Conservation (phyloP, 2,797 vertebrate species). For the Cuniculus paca region DNA sequence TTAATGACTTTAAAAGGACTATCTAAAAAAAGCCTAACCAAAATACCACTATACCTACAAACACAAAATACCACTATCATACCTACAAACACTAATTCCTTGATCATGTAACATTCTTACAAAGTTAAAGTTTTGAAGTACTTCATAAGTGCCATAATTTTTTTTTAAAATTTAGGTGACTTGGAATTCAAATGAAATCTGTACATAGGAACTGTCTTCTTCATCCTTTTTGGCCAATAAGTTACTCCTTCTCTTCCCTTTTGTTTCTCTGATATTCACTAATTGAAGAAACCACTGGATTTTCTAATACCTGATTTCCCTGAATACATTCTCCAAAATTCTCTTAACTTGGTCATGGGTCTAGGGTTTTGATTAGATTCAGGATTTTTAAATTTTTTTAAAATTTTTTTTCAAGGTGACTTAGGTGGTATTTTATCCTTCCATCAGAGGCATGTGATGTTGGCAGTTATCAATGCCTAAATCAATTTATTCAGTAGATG, state of each 20-base stretch:
- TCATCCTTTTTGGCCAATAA: neutral
- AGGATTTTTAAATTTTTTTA: neutral
- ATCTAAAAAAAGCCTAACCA: neutral
- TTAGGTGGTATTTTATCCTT: neutral
- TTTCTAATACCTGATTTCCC: conserved; percentile 39
- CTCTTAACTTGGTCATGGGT: neutral
- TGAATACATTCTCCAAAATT: neutral
- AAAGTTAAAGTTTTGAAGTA: neutral
- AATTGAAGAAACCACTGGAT: neutral
- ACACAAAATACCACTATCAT: neutral
- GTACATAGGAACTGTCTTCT: neutral
- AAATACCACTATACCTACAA: neutral
- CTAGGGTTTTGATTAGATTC: neutral
- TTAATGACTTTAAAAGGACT: neutral
- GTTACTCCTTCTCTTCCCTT: neutral
- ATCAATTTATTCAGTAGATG: neutral
- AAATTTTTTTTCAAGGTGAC: neutral
- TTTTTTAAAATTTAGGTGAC: neutral
- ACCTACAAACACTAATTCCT: neutral
- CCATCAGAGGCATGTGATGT: neutral
- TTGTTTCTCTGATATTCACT: neutral
- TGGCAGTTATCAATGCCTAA: neutral
- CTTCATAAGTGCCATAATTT: neutral
- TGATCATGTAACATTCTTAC: neutral
- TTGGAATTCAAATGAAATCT: neutral